Conservation (phyloP, 2,888 invertebrate genomes). For the Latheticus oryzae region DNA sequence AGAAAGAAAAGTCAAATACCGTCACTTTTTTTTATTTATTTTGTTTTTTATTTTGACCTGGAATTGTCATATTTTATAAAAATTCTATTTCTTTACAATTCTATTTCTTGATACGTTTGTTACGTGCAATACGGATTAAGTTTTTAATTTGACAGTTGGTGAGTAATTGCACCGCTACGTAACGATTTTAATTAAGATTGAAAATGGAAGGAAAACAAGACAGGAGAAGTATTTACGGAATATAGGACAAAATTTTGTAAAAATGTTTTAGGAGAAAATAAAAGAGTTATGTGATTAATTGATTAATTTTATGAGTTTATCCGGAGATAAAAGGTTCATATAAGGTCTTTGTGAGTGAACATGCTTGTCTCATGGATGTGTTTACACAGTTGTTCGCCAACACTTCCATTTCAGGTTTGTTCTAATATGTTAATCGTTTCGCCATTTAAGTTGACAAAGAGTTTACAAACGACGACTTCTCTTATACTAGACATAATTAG, state of each 20-base stretch:
- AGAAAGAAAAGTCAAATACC: neutral
- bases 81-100: neutral
- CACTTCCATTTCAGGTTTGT: slow-evolving; percentile 24
- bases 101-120: neutral
- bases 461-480: neutral
- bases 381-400: slow-evolving; percentile 19
- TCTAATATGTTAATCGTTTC: slow-evolving; percentile 24
- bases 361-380: slow-evolving; percentile 18
- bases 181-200: slow-evolving; percentile 1
- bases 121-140: slow-evolving; percentile 9
- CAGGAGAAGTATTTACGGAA: too few relatives aligned
- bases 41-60: neutral
- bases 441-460: slow-evolving; percentile 9
- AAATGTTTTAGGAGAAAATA: neutral
- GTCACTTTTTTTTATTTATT: too few relatives aligned
- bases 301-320: slow-evolving; percentile 15
- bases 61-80: slow-evolving; percentile 1
- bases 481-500: too few relatives aligned
- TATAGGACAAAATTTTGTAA: slow-evolving; percentile 3
- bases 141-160: slow-evolving; percentile 2
- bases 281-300: slow-evolving; percentile 3
- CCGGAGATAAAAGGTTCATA: slow-evolving; percentile 16
- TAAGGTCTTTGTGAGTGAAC: slow-evolving; percentile 10
- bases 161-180: neutral
- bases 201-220: too few relatives aligned